Percentiles rank a stretch among this genome's conserved stretches.
phyloP scores from a whole-genome alignment of 2,888 invertebrate genomes.

The Hartigia nigra region DNA sequence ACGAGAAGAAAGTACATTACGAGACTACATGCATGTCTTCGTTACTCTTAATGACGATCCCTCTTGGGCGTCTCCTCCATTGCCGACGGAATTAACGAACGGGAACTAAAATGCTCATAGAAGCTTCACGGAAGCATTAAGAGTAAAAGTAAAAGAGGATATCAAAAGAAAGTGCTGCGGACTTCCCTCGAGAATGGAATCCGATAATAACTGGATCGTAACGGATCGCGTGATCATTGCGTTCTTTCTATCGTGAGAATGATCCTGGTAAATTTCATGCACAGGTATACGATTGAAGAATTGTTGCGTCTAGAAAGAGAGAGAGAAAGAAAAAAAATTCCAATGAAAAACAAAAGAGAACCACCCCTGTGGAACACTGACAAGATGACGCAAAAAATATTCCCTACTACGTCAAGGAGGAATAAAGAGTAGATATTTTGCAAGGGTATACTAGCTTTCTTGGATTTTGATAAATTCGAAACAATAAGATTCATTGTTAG shows the following conservation, averaged over 20 bases:
- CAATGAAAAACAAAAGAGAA: neutral
- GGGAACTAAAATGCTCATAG: neutral
- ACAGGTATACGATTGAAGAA: neutral
- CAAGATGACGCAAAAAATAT: neutral
- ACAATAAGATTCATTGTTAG: neutral
- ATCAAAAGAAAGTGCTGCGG: conserved; percentile 3
- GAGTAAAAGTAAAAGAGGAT: conserved; percentile 2
- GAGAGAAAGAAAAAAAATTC: neutral
- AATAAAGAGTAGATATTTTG: neutral
- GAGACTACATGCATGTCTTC: neutral
- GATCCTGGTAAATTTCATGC: neutral
- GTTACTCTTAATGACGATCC: neutral
- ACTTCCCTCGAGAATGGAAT: conserved; percentile 13
- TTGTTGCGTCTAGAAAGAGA: neutral
- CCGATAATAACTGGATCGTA: conserved; percentile 10
- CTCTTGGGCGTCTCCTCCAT: neutral
- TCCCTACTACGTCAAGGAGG: neutral
- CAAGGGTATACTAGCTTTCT: neutral
- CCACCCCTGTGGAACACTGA: neutral
- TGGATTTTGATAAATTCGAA: neutral
- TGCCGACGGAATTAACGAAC: neutral
- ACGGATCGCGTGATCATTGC: neutral
- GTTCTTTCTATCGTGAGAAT: neutral
- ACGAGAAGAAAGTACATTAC: neutral
- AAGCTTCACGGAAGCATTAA: neutral